Evolutionary conservation across 2,888 invertebrate species (phyloP).

Genomic region (Sinotaia quadrata): DNA sequence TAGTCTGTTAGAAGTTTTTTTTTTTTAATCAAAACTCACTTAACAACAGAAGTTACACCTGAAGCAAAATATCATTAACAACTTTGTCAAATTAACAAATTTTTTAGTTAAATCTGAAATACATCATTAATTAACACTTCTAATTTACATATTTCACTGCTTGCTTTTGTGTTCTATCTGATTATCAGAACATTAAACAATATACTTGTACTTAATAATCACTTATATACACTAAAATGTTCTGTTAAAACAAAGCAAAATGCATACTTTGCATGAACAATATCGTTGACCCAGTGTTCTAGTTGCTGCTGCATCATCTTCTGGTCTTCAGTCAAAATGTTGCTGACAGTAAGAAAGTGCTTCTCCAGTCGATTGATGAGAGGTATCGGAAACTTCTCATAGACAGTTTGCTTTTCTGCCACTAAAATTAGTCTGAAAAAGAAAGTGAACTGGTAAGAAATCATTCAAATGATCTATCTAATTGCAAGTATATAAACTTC

Average conservation of each 20-base stretch:
- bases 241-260: background rate
- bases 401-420: slow-evolving; percentile 65
- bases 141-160: too few relatives aligned
- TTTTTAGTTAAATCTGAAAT: too few relatives aligned
- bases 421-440: slow-evolving; percentile 62
- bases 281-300: slow-evolving; percentile 49
- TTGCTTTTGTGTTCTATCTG: too few relatives aligned
- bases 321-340: slow-evolving; percentile 53
- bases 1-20: too few relatives aligned
- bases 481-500: too few relatives aligned
- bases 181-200: too few relatives aligned
- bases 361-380: slow-evolving; percentile 70
- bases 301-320: slow-evolving; percentile 42
- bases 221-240: too few relatives aligned
- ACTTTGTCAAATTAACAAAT: background rate
- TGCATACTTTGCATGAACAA: slow-evolving; percentile 18
- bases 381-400: slow-evolving; percentile 68
- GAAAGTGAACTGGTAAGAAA: too few relatives aligned
- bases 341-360: slow-evolving; percentile 67
- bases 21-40: background rate
- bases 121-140: too few relatives aligned
- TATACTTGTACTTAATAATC: too few relatives aligned
- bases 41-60: background rate
- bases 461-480: too few relatives aligned
- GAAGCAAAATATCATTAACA: background rate